Percentiles rank a stretch among this genome's conserved stretches.
phyloP scores from a whole-genome alignment of 2,888 invertebrate species.

The Melinopterus prodromus region DNA sequence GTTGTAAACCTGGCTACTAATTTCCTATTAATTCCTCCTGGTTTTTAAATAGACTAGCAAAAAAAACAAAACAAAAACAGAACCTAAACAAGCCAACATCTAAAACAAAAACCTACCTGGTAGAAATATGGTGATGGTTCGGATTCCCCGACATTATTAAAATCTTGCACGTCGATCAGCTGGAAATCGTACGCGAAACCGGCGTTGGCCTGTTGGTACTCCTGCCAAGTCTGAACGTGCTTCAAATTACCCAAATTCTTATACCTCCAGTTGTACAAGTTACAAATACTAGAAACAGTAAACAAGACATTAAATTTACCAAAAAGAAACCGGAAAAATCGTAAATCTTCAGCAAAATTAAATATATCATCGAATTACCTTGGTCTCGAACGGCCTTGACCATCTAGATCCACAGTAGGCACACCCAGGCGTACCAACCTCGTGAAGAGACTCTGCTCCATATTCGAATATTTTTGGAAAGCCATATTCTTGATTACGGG shows the following conservation, averaged over 20 bases:
- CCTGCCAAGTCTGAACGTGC: slow-evolving; percentile 84
- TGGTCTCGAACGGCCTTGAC: slow-evolving; percentile 94
- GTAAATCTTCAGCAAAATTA: too few species aligned
- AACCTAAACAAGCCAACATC: neutral
- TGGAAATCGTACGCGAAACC: slow-evolving; percentile 95
- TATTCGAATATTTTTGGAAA: slow-evolving; percentile 99
- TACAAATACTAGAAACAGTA: slow-evolving; percentile 75
- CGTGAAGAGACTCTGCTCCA: slow-evolving; percentile 99
- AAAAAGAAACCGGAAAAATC: slow-evolving; percentile 16
- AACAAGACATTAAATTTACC: slow-evolving; percentile 5
- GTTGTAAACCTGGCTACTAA: too few species aligned
- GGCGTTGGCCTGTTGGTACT: slow-evolving; percentile 91
- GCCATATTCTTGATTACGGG: slow-evolving; percentile 99
- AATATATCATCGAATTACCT: slow-evolving; percentile 61
- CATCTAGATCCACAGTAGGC: slow-evolving; percentile 96
- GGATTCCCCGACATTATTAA: slow-evolving; percentile 95
- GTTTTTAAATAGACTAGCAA: neutral
- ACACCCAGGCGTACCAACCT: slow-evolving; percentile 95
- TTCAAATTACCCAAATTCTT: slow-evolving; percentile 92
- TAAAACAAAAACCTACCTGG: slow-evolving; percentile 69
- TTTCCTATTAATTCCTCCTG: too few species aligned
- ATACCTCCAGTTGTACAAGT: slow-evolving; percentile 96
- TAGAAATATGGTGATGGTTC: slow-evolving; percentile 99
- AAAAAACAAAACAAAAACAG: neutral
- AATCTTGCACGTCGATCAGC: slow-evolving; percentile 94